A percentile compares a stretch with the other conserved stretches of the same genome.
phyloP scores from a whole-genome alignment of 2,113 vertebrate species.

The Sula dactylatra region DNA sequence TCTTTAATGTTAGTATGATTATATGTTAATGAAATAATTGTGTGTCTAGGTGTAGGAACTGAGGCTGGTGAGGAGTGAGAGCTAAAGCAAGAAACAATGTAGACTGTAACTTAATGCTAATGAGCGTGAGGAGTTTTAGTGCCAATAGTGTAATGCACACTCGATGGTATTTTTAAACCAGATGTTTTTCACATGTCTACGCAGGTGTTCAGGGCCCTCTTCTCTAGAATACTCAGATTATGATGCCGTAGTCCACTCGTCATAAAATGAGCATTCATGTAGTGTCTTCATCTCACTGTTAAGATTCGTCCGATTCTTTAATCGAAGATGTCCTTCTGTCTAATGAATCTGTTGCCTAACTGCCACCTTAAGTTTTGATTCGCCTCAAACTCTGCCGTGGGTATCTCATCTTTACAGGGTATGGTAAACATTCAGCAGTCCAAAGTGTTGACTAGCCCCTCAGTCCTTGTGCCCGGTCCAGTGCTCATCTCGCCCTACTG shows the following conservation, averaged over 20 bases:
- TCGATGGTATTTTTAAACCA: background rate
- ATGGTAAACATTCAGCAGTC: background rate
- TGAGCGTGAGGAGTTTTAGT: background rate
- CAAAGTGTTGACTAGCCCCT: fast-evolving
- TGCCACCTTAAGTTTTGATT: background rate
- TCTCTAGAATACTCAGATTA: background rate
- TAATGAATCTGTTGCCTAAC: background rate
- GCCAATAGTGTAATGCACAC: background rate
- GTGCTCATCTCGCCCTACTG: background rate
- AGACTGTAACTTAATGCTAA: background rate
- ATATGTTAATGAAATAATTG: background rate
- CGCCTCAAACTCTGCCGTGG: background rate
- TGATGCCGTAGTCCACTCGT: fast-evolving
- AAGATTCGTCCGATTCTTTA: background rate
- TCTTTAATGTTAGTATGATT: background rate
- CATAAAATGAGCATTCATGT: fast-evolving
- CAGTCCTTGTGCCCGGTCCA: background rate
- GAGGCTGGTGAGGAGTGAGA: background rate
- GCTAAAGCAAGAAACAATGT: background rate
- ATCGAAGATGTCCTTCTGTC: background rate
- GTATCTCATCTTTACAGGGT: background rate
- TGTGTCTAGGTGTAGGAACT: background rate
- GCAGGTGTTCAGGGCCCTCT: background rate
- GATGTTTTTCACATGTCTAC: background rate
- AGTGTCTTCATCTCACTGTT: background rate